phyloP scores from a whole-genome alignment of 1,140 invertebrate species.

The Drosophila nebulosa region DNA sequence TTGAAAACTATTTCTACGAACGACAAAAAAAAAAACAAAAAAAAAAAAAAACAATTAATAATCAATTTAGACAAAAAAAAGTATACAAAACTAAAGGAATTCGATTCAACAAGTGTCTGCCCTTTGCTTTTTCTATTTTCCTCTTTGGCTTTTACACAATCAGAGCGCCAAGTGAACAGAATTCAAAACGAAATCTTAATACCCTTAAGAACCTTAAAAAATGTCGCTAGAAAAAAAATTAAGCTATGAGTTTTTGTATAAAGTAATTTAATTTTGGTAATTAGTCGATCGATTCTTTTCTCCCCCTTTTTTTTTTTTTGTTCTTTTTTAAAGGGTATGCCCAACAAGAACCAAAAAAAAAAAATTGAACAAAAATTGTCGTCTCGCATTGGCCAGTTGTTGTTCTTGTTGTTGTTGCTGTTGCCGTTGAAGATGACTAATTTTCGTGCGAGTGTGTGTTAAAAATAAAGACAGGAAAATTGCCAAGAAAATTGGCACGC shows the following conservation, averaged over 20 bases:
- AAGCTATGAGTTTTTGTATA: no score
- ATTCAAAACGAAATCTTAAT: not conserved
- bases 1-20: constrained; percentile 13
- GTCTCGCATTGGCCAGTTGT: constrained; percentile 16
- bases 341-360: constrained; percentile 14
- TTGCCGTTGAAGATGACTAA: constrained; percentile 49
- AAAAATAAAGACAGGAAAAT: constrained; percentile 60
- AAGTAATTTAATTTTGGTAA: not conserved
- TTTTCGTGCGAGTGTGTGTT: constrained; percentile 29
- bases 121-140: constrained; percentile 22
- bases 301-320: constrained; percentile 8
- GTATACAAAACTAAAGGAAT: constrained; percentile 1
- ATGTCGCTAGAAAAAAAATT: no score
- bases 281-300: no score
- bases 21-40: no score
- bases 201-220: no score
- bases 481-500: constrained; percentile 74
- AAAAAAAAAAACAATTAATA: constrained; percentile 53
- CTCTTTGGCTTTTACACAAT: not conserved
- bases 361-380: constrained; percentile 41
- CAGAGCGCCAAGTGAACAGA: not conserved
- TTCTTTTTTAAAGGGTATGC: constrained; percentile 3
- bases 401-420: not conserved
- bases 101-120: constrained; percentile 58
- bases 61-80: constrained; percentile 50